Percentiles rank a stretch among this genome's conserved stretches.
Conservation (phyloP, 2,113 vertebrate species). For the Gadus macrocephalus region DNA sequence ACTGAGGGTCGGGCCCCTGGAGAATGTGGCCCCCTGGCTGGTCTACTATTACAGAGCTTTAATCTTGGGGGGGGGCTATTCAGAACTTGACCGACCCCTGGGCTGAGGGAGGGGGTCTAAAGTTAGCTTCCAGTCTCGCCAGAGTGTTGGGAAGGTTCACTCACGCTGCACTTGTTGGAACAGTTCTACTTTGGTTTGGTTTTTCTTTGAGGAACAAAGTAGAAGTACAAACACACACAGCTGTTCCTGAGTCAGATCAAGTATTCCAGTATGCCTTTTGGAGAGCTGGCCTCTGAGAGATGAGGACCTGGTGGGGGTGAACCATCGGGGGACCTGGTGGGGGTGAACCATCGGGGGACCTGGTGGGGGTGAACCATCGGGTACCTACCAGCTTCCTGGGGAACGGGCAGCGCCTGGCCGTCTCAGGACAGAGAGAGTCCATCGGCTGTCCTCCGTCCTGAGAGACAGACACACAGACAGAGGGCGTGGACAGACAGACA, state of each 20-base stretch:
- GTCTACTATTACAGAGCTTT: slow-evolving; percentile 62
- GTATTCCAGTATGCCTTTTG: no score
- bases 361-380: no score
- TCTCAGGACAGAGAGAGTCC: slow-evolving; percentile 61
- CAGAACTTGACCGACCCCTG: slow-evolving; percentile 39
- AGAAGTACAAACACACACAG: no score
- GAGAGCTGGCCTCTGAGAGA: no score
- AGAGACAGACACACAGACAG: slow-evolving; percentile 8
- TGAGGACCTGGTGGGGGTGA: no score
- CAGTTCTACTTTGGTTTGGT: no score
- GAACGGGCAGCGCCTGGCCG: slow-evolving; percentile 56
- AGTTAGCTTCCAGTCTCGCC: slow-evolving; percentile 47
- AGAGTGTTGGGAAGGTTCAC: no score
- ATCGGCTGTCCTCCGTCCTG: slow-evolving; percentile 58
- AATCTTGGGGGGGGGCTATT: slow-evolving; percentile 39
- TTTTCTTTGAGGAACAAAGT: neutral
- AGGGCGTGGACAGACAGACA: no score
- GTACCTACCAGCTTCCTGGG: slow-evolving; percentile 62
- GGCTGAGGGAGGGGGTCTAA: slow-evolving; percentile 23
- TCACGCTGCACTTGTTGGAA: no score
- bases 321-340: no score
- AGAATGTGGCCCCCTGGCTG: neutral
- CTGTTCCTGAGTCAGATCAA: no score
- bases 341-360: no score
- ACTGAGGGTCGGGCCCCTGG: neutral